These are phyloP conservation scores for Amia ocellicauda DNA, from an alignment of 2,113 vertebrate species.

Conservation along the genomic window DNA sequence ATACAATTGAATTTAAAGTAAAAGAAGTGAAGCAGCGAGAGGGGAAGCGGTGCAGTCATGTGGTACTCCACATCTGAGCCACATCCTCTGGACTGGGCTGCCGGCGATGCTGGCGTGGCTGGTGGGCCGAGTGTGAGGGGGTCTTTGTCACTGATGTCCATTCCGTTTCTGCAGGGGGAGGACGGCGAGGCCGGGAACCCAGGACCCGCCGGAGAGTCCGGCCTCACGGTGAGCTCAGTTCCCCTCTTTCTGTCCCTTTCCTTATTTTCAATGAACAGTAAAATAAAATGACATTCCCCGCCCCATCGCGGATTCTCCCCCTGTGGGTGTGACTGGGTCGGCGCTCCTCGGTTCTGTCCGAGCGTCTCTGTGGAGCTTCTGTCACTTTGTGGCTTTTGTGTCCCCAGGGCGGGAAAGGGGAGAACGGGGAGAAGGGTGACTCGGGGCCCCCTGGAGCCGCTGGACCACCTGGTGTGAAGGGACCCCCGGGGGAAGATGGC, in stretches of 20 bases:
- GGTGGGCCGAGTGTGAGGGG: background rate
- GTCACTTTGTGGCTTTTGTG: background rate
- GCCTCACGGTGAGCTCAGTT: constrained; percentile 68
- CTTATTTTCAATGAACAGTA: background rate
- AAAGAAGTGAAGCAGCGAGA: no score
- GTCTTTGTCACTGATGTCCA: background rate
- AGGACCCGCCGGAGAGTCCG: constrained; percentile 68
- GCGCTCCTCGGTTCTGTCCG: background rate
- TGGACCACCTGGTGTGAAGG: constrained; percentile 79
- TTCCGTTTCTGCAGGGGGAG: constrained; percentile 72
- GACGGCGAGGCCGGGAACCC: constrained; percentile 79
- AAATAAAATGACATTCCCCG: no score
- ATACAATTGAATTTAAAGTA: no score
- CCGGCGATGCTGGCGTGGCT: no score
- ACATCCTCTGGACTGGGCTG: no score
- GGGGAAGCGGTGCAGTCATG: background rate
- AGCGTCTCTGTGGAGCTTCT: background rate
- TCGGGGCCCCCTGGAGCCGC: constrained; percentile 73
- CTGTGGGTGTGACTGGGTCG: no score
- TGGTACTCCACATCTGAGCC: background rate
- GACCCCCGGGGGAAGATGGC: constrained; percentile 83
- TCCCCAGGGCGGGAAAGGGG: constrained; percentile 75
- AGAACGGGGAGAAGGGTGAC: constrained; percentile 86
- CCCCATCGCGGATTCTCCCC: no score
- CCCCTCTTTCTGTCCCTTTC: background rate